Percentiles rank a stretch among this genome's conserved stretches.
These are phyloP conservation scores for Lasioglossum leucozonium DNA, from an alignment of 2,888 invertebrate species.

Conservation along the genomic window DNA sequence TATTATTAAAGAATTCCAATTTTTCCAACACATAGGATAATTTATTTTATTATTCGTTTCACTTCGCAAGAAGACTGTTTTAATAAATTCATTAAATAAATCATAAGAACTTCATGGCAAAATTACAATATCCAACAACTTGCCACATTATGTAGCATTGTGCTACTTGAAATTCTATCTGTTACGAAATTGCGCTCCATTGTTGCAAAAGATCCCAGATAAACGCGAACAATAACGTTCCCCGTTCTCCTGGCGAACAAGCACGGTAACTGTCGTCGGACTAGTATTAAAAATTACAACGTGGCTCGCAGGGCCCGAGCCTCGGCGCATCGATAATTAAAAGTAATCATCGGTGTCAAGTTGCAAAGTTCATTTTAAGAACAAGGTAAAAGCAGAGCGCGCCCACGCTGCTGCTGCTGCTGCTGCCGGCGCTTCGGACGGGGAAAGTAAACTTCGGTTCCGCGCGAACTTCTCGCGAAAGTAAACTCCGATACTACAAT, in stretches of 20 bases:
- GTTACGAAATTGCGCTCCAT: background rate
- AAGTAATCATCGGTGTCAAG: constrained; percentile 7
- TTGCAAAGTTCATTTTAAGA: constrained; percentile 11
- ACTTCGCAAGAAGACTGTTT: background rate
- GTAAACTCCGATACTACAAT: background rate
- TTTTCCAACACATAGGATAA: too few species aligned
- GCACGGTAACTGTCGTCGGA: background rate
- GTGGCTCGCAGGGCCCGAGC: background rate
- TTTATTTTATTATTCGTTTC: background rate
- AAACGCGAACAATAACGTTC: background rate
- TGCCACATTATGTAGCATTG: background rate
- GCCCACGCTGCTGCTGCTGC: background rate
- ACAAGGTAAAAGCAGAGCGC: background rate
- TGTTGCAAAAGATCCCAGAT: background rate
- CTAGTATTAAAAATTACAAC: background rate
- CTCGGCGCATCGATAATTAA: background rate
- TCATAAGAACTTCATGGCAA: background rate
- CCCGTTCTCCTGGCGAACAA: background rate
- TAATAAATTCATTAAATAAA: too few species aligned
- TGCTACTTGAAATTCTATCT: background rate
- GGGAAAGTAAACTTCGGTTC: constrained; percentile 7
- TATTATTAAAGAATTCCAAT: too few species aligned
- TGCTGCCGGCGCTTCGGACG: background rate
- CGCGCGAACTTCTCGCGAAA: background rate
- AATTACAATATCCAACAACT: too few species aligned